Base-by-base conservation (phyloP, 2,113 vertebrate species). In the Planiliza haematocheilus region DNA sequence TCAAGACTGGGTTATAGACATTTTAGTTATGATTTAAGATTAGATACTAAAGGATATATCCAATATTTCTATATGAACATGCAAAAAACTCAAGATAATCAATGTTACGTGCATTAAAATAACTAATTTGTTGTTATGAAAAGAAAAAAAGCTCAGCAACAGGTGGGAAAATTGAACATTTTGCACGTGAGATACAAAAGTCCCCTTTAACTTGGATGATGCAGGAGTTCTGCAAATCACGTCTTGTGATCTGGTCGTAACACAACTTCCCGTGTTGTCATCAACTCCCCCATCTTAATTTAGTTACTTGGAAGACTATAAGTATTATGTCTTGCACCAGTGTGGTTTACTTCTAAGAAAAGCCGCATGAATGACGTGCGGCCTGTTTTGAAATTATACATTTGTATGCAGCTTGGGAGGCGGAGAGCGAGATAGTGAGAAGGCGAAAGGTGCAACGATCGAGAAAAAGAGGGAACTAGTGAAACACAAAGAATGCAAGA, bases 301-400 rank as follows among this genome's bases (percentile, higher is more conserved):
- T 58, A 34, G 14, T 75, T 10, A 30, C 55, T 71, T 64, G 21
- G 66, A 61, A 21, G 34, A 13, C 16, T 56, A 21, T 1, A 18
- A n/a, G 20, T 58, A 10, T 68, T 39, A 10, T n/a, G 52, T 48
- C 10, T 13, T 45, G 11, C n/a, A 50, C 43, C 39, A 45, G 65
- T 50, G 68, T 57, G 48, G 10, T 18, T 79, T 34, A 73, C 75
- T 65, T 59, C 70, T 57, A 59, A 67, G 60, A 80, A 70, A 64
- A 56, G 59, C 10, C 42, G 37, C 6, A 21, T 41, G 39, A 57
- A 18, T 58, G 38, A 69, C 10, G 1, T 2, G 37, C 18, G 39
- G 1, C 10, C 2, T 60, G 56, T 75, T 80, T 18, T 37, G 59
- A 76, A 66, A 42, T 30, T 55, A 49, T 70, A 49, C 46, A 58